Evolutionary conservation across 2,888 invertebrate genomes (phyloP).

Genomic region (Koerneria pararmatus): DNA sequence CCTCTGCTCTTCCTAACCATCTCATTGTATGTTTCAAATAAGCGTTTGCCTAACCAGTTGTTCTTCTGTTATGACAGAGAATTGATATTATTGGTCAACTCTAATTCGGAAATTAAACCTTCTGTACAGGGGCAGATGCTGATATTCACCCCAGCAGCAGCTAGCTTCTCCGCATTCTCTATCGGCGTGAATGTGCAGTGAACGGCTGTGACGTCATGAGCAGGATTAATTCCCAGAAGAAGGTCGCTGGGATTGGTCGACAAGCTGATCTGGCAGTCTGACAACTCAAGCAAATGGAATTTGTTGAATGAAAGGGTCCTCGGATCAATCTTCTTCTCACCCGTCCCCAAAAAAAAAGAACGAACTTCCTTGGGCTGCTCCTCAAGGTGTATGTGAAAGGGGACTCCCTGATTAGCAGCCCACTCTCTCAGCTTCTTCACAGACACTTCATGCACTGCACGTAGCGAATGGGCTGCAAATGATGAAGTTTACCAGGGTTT

Average conservation of each 20-base stretch:
- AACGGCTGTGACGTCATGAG: conserved; percentile 44
- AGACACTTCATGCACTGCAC: conserved; percentile 46
- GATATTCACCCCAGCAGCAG: conserved; percentile 41
- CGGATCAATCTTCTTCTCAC: no score
- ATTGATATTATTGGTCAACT: no score
- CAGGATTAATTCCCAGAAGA: conserved; percentile 31
- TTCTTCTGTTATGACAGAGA: no score
- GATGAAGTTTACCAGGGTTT: no score
- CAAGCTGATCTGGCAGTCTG: no score
- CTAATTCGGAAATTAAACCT: no score
- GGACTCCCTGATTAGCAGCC: conserved; percentile 31
- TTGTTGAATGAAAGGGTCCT: no score
- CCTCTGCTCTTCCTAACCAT: neutral
- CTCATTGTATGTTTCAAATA: no score
- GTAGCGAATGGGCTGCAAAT: conserved; percentile 50
- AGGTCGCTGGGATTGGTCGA: no score
- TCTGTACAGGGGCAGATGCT: conserved; percentile 56
- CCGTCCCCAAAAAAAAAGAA: no score
- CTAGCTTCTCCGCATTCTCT: conserved; percentile 35
- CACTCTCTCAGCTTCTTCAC: conserved; percentile 38
- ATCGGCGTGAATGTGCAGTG: conserved; percentile 52
- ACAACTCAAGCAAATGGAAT: no score
- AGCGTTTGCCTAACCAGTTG: no score
- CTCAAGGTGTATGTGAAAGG: conserved; percentile 58
- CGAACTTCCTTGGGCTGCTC: conserved; percentile 56